Conservation (phyloP, 2,888 invertebrate genomes). For the Noctua janthe region DNA sequence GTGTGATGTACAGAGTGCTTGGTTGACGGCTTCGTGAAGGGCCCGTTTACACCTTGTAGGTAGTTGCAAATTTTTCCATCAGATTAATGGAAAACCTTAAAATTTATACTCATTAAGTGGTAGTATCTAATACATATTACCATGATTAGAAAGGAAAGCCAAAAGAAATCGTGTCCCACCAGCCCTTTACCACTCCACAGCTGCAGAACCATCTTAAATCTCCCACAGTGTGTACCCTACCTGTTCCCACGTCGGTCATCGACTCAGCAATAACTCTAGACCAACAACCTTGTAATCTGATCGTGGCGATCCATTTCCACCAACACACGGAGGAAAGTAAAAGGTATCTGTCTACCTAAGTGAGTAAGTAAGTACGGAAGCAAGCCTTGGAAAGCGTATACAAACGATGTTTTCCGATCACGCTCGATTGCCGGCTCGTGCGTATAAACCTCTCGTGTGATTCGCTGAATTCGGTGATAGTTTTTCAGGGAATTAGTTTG, state of each 20-base stretch:
- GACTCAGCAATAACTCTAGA: constrained; percentile 32
- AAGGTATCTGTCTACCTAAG: constrained; percentile 25
- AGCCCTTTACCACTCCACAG: not conserved
- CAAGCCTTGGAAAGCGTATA: constrained; percentile 70
- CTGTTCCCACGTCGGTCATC: constrained; percentile 48
- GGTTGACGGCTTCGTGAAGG: too few species aligned
- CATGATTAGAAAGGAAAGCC: not conserved
- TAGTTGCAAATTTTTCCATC: too few species aligned
- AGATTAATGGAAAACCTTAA: too few species aligned
- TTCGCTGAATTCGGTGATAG: constrained; percentile 21
- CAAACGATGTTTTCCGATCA: constrained; percentile 69
- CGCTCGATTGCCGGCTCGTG: constrained; percentile 57
- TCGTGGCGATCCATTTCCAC: constrained; percentile 57
- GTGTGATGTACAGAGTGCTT: too few species aligned
- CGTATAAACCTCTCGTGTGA: constrained; percentile 47
- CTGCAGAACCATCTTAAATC: not conserved
- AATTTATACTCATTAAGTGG: not conserved
- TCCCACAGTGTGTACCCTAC: not conserved
- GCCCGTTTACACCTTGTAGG: too few species aligned
- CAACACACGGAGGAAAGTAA: constrained; percentile 63
- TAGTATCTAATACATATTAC: too few species aligned
- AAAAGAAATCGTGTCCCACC: not conserved
- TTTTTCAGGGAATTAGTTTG: constrained; percentile 26
- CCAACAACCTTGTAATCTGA: constrained; percentile 62
- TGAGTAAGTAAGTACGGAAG: constrained; percentile 31